Evolutionary conservation across 2,797 vertebrate species (phyloP), one percentile per base, ranked within the genome.

Genomic region (Brotula barbata): DNA sequence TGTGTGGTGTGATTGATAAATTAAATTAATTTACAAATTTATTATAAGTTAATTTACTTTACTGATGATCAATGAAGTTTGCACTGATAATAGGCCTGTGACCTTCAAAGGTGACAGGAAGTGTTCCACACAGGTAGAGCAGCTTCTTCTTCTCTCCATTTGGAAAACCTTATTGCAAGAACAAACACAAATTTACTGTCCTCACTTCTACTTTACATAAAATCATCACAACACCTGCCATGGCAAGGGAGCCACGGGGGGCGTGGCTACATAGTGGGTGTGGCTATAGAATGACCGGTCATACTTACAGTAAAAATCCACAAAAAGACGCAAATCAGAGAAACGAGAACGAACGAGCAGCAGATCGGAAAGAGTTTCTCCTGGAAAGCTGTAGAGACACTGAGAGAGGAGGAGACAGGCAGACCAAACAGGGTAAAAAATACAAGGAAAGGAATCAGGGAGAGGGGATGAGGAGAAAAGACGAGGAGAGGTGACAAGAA

Each of bases 71-170:
- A 34, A 12, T 12, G 6, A 34, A 6, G 33, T 12, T n/a, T 34
- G 33, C 33, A 34, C 6, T 12, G 6, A 37, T 37, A 11, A 12
- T n/a, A 10, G 13, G 17, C 21, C 39, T 21, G 1, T 81, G 75
- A 90, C 89, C 87, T 75, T 90, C 83, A 37, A 85, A 87, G 20
- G 44, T 12, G 19, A 92, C 78, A 22, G 90, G 89, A 68, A 92
- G 62, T 1, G 89, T 92, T 11, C 90, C 91, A 0, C 83, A 69
- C 57, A 92, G 64, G 53, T 88, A 77, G 1, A 91, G 58, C 62
- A 92, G 65, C 74, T 68, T 88, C 83, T 81, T 90, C 67, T 78
- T 86, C 19, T 87, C 75, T 36, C 82, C 89, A 70, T 85, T 88
- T 9, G 84, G 84, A 39, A 81, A 89, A 83, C 78, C 91, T 91